These are phyloP conservation scores for Synanceia verrucosa DNA, from an alignment of 2,797 vertebrate species.

Conservation along the genomic window DNA sequence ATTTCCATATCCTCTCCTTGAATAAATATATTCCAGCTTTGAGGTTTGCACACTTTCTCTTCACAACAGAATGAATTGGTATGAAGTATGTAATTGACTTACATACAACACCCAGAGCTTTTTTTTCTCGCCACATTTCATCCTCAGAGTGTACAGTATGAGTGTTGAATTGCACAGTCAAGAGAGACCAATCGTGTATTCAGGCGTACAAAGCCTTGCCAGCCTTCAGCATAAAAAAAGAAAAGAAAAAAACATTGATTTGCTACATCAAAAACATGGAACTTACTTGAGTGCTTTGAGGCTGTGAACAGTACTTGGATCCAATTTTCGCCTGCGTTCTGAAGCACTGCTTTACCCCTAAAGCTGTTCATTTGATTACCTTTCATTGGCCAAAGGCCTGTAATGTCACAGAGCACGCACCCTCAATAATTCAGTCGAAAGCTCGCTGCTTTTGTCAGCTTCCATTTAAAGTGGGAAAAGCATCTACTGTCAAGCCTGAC, in stretches of 20 bases:
- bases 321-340: constrained; percentile 27
- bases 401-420: constrained; percentile 10
- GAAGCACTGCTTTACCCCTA: constrained; percentile 16
- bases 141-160: constrained; percentile 53
- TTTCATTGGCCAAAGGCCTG: constrained; percentile 23
- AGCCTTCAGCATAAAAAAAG: constrained; percentile 37
- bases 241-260: constrained; percentile 57
- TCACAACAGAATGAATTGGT: constrained; percentile 54
- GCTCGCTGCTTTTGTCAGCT: constrained; percentile 40
- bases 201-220: constrained; percentile 34
- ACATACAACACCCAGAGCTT: constrained; percentile 57
- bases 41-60: constrained; percentile 46
- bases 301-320: constrained; percentile 34
- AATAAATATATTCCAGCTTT: constrained; percentile 60
- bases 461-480: constrained; percentile 39
- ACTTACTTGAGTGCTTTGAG: constrained; percentile 37
- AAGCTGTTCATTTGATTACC: constrained; percentile 41
- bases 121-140: constrained; percentile 50
- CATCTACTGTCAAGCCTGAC: constrained; percentile 35
- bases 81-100: constrained; percentile 73
- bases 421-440: constrained; percentile 49
- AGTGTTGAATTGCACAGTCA: constrained; percentile 52
- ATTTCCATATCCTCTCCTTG: constrained; percentile 63
- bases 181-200: constrained; percentile 38
- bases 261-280: constrained; percentile 55